A percentile compares a stretch with the other conserved stretches of the same genome.
These are phyloP conservation scores for Psilopsiagon aymara DNA, from an alignment of 2,113 vertebrate genomes.

Conservation along the genomic window DNA sequence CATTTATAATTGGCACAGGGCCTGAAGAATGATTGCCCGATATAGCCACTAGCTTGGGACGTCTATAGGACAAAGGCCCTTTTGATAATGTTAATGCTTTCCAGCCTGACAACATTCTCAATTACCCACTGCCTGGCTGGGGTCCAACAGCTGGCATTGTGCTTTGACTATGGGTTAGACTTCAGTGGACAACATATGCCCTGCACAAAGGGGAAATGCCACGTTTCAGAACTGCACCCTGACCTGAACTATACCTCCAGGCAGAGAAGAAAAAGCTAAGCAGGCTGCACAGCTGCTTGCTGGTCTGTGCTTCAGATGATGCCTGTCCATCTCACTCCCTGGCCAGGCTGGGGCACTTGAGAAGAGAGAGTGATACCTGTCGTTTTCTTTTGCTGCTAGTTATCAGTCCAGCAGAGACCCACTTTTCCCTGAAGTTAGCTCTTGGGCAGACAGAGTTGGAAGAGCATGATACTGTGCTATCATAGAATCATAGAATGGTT, in stretches of 20 bases:
- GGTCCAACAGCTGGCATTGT: accelerated
- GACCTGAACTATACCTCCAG: neutral
- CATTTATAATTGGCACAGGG: neutral
- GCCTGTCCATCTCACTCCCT: neutral
- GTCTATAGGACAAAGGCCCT: neutral
- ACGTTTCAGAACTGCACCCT: neutral
- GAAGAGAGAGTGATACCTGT: neutral
- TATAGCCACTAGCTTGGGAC: neutral
- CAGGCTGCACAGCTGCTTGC: neutral
- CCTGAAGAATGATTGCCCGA: neutral
- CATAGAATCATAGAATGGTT: too few species aligned
- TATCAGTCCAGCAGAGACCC: neutral
- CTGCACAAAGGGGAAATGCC: neutral
- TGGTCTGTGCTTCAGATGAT: neutral
- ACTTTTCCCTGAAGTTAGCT: neutral
- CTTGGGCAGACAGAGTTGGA: neutral
- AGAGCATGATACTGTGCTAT: neutral
- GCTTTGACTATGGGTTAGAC: neutral
- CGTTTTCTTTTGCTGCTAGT: neutral
- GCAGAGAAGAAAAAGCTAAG: neutral
- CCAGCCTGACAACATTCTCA: neutral
- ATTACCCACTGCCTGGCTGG: neutral
- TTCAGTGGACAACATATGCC: neutral
- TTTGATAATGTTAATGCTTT: neutral
- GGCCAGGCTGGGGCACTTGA: neutral